These are phyloP conservation scores for Peromyscus californicus DNA, from an alignment of 2,113 vertebrate species.

Conservation along the genomic window DNA sequence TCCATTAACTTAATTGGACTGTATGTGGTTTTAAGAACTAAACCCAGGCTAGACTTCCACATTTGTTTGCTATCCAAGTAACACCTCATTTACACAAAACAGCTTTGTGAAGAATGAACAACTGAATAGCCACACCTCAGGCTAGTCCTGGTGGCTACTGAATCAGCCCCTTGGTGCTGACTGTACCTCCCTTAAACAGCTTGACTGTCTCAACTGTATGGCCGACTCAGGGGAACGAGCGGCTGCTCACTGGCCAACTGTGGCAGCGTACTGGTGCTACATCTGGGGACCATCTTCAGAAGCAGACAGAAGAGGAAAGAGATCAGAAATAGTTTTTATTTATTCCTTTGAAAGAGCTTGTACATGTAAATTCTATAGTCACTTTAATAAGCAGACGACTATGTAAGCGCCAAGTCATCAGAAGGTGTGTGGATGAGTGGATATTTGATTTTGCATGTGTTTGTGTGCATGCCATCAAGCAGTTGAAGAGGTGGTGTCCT, in stretches of 20 bases:
- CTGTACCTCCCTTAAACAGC: too few relatives aligned
- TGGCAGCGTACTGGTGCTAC: background rate
- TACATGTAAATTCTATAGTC: background rate
- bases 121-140: background rate
- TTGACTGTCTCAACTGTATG: background rate
- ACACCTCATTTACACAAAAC: background rate
- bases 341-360: constrained; percentile 1
- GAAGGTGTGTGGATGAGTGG: background rate
- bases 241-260: background rate
- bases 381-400: constrained; percentile 22
- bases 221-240: background rate
- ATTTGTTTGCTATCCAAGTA: constrained; percentile 48
- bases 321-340: constrained; percentile 25
- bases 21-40: background rate
- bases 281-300: background rate
- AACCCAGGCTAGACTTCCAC: background rate
- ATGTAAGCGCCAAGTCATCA: background rate
- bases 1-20: background rate
- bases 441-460: background rate
- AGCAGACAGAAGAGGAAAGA: background rate
- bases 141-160: background rate
- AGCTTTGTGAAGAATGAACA: constrained; percentile 51
- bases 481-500: background rate
- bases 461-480: too few relatives aligned
- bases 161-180: background rate